Conservation (phyloP, 2,113 vertebrate species). For the Pithys albifrons region DNA sequence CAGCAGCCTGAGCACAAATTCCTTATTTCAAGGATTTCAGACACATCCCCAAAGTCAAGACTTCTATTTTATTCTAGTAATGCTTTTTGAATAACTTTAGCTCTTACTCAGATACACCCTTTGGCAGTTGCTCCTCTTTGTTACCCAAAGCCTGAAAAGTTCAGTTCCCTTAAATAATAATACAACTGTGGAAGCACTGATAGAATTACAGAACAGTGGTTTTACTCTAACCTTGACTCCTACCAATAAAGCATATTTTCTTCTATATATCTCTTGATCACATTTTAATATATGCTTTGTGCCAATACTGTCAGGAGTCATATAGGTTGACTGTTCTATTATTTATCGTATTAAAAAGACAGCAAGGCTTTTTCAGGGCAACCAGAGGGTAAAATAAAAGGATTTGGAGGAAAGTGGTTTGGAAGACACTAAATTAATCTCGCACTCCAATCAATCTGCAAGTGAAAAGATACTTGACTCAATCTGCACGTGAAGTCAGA, state of each 20-base stretch:
- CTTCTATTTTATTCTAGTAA: background rate
- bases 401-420: slow-evolving; percentile 42
- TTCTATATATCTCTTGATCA: background rate
- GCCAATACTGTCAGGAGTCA: background rate
- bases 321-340: background rate
- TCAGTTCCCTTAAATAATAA: background rate
- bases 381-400: slow-evolving; percentile 35
- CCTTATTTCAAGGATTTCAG: background rate
- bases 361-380: background rate
- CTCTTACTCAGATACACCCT: background rate
- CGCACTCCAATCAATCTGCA: slow-evolving; percentile 37
- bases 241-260: background rate
- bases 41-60: background rate
- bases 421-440: slow-evolving; percentile 52
- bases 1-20: background rate
- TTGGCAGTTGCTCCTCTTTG: background rate
- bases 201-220: background rate
- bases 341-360: slow-evolving; percentile 14
- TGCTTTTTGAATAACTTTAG: background rate
- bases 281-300: slow-evolving; percentile 2
- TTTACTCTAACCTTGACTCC: background rate
- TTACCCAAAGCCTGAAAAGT: background rate
- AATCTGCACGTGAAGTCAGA: slow-evolving; percentile 47
- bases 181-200: background rate
- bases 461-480: slow-evolving; percentile 48